A percentile compares a stretch with the other conserved stretches of the same genome.
Evolutionary conservation across 1,140 invertebrate genomes (phyloP).

Genomic region (Drosophila paulistorum): DNA sequence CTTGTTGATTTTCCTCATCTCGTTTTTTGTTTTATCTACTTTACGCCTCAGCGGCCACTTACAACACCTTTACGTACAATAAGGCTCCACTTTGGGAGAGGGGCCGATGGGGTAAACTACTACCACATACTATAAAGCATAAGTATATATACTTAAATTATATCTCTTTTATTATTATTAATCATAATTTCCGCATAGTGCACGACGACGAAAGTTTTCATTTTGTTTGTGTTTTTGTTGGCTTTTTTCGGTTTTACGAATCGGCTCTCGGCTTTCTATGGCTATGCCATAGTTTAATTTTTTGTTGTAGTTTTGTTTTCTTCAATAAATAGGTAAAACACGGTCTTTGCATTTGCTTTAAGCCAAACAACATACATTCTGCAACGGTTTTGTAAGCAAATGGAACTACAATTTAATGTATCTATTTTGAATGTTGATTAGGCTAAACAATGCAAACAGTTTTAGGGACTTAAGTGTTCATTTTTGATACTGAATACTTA

Average conservation of each 20-base stretch:
- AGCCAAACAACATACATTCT: conserved; percentile 39
- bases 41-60: conserved; percentile 61
- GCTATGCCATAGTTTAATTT: neutral
- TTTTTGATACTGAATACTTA: too few species aligned
- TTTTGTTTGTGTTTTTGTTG: conserved; percentile 3
- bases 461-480: too few species aligned
- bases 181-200: conserved; percentile 74
- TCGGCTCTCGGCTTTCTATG: conserved; percentile 63
- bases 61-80: conserved; percentile 10
- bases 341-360: conserved; percentile 57
- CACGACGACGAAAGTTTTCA: conserved; percentile 70
- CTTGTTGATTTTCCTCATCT: neutral
- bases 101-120: too few species aligned
- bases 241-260: conserved; percentile 6
- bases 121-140: neutral
- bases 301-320: conserved; percentile 32
- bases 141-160: conserved; percentile 20
- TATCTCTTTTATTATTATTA: conserved; percentile 68
- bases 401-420: conserved; percentile 52
- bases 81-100: too few species aligned
- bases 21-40: conserved; percentile 27
- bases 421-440: neutral
- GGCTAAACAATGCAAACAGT: too few species aligned
- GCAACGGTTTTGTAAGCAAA: conserved; percentile 77
- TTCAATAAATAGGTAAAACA: conserved; percentile 51